phyloP scores from a whole-genome alignment of 2,113 vertebrate species.

The Callipepla californica region DNA sequence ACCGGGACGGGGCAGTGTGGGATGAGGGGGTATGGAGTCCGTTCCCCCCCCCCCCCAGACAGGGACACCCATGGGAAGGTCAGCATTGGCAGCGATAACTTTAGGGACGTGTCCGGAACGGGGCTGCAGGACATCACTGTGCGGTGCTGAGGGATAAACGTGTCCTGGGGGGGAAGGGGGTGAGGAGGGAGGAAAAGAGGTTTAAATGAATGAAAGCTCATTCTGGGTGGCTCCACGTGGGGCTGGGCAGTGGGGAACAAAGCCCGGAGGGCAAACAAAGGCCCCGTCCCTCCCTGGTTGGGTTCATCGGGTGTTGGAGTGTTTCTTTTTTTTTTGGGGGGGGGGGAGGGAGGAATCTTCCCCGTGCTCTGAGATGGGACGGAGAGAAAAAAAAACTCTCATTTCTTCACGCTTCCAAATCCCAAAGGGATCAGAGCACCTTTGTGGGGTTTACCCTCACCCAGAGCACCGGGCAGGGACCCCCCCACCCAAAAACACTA shows the following conservation, averaged over 20 bases:
- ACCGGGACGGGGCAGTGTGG: rapidly evolving
- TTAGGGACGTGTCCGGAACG: background rate
- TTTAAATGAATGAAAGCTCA: background rate
- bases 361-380: background rate
- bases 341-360: background rate
- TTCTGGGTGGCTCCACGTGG: background rate
- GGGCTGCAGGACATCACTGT: background rate
- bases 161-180: background rate
- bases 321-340: too few species aligned
- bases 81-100: background rate
- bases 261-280: slow-evolving; percentile 47
- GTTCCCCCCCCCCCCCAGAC: too few species aligned
- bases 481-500: too few species aligned
- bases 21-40: background rate
- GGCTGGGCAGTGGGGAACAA: slow-evolving; percentile 52
- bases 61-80: background rate
- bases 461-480: too few species aligned
- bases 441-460: too few species aligned
- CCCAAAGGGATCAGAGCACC: background rate
- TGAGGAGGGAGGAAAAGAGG: background rate
- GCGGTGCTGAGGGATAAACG: background rate
- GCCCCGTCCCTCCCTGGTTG: background rate
- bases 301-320: rapidly evolving
- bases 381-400: background rate
- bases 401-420: background rate